phyloP scores from a whole-genome alignment of 1,140 invertebrate genomes.

The Oncopodura yosiiana region DNA sequence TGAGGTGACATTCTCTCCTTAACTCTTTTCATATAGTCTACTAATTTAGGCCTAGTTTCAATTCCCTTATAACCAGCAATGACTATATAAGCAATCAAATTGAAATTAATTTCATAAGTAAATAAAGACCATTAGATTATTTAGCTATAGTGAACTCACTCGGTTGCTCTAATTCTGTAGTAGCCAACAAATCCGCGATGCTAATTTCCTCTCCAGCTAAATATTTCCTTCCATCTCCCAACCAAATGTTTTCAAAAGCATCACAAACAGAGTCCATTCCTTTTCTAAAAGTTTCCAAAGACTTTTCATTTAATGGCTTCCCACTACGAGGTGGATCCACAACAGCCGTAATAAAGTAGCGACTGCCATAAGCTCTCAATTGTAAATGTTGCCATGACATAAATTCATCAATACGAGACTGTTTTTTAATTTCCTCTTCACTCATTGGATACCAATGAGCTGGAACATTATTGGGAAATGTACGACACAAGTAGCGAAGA shows the following conservation, averaged over 20 bases:
- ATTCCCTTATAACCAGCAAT: too few species aligned
- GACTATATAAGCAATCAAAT: too few species aligned
- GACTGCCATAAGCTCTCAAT: constrained; percentile 52
- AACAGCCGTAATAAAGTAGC: constrained; percentile 54
- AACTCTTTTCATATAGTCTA: too few species aligned
- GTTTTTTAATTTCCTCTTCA: constrained; percentile 50
- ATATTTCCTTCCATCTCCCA: constrained; percentile 45
- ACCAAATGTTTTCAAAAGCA: constrained; percentile 41
- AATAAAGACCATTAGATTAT: too few species aligned
- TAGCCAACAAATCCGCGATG: constrained; percentile 66
- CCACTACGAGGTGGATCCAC: constrained; percentile 35
- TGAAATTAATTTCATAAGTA: too few species aligned
- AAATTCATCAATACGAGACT: constrained; percentile 70
- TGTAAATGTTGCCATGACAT: constrained; percentile 77
- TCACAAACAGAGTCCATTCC: constrained; percentile 36
- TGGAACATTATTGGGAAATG: constrained; percentile 43
- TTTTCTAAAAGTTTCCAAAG: constrained; percentile 23
- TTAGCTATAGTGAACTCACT: too few species aligned
- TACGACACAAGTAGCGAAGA: constrained; percentile 49
- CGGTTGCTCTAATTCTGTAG: constrained; percentile 75
- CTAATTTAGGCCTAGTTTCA: too few species aligned
- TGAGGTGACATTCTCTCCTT: too few species aligned
- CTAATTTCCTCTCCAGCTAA: constrained; percentile 55
- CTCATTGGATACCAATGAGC: constrained; percentile 67
- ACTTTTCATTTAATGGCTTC: constrained; percentile 32